phyloP scores from a whole-genome alignment of 2,797 vertebrate genomes.

The Peromyscus aztecus region DNA sequence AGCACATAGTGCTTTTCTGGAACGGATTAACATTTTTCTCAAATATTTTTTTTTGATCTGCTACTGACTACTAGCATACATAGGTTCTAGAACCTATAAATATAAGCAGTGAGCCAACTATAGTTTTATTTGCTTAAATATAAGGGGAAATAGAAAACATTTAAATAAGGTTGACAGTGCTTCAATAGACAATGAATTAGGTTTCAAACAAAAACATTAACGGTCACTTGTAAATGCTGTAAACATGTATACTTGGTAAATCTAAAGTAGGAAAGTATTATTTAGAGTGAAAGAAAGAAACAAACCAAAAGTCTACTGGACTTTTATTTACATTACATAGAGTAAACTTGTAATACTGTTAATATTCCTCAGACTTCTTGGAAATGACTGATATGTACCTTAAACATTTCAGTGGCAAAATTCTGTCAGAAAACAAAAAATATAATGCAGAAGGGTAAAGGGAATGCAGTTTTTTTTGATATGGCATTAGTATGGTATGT shows the following conservation, averaged over 20 bases:
- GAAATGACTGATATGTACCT: neutral
- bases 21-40: neutral
- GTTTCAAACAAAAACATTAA: slow-evolving; percentile 34
- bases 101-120: neutral
- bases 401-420: slow-evolving; percentile 13
- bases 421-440: neutral
- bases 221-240: neutral
- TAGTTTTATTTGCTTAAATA: neutral
- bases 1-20: neutral
- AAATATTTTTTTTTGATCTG: neutral
- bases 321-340: neutral
- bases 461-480: neutral
- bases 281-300: neutral
- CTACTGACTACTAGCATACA: neutral
- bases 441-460: neutral
- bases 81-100: neutral
- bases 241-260: neutral
- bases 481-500: neutral
- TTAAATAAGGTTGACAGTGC: neutral
- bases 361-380: neutral
- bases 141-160: neutral
- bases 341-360: neutral
- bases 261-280: neutral
- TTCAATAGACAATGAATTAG: neutral
- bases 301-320: neutral